Conservation (phyloP, 2,888 invertebrate genomes). For the Masnerella sp. region DNA sequence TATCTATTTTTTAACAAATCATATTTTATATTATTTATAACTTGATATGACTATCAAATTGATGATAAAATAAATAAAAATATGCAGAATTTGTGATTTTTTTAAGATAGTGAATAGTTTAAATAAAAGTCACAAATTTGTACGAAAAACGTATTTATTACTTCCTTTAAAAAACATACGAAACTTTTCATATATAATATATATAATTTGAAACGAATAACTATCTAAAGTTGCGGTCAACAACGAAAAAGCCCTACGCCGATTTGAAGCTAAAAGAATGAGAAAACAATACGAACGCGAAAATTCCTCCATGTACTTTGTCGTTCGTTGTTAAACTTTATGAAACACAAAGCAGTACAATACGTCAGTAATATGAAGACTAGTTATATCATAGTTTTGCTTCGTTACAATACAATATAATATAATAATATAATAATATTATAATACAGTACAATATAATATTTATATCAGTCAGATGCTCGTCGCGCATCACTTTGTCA, state of each 20-base stretch:
- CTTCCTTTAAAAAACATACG: constrained; percentile 49
- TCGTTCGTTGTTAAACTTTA: constrained; percentile 25
- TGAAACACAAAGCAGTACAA: constrained; percentile 32
- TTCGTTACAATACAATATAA: constrained; percentile 5
- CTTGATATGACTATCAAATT: no score
- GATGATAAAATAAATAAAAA: no score
- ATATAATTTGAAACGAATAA: constrained; percentile 43
- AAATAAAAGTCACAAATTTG: no score
- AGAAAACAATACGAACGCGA: constrained; percentile 15
- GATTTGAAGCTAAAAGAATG: constrained; percentile 27
- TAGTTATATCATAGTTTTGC: constrained; percentile 31
- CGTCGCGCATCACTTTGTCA: constrained; percentile 40
- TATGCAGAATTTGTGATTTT: no score
- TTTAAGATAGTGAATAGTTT: no score
- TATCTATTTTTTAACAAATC: no score
- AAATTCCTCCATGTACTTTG: background rate
- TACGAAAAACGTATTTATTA: constrained; percentile 48
- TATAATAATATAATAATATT: no score
- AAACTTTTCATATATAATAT: constrained; percentile 39
- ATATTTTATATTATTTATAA: no score
- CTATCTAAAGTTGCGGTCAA: constrained; percentile 32
- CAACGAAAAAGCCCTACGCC: constrained; percentile 42
- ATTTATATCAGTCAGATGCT: constrained; percentile 48
- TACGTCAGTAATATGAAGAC: constrained; percentile 40
- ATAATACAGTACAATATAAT: constrained; percentile 14